Base-by-base conservation (phyloP, 2,797 vertebrate genomes). In the Neosilurus mollespiculum region DNA sequence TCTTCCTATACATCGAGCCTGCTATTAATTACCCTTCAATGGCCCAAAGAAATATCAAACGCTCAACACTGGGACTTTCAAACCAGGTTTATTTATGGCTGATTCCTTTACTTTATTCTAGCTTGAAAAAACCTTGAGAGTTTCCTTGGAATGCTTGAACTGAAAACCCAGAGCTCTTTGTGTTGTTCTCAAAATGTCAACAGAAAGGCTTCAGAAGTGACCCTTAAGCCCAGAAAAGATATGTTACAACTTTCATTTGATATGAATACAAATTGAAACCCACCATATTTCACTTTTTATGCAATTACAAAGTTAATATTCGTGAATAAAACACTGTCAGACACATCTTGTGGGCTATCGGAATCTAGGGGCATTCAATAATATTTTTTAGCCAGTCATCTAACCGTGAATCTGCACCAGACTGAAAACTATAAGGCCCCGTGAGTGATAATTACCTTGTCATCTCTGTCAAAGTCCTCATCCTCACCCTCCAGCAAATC, bases 401-500 rank as follows among this genome's bases (percentile, higher is more conserved):
- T 81, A 58, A 71, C 56, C 9, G 26, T 34, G 71, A 58, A 84
- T 76, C 54, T 26, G 80, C 59, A 54, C 34, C 34, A 81, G 58
- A 79, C 77, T 24, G 14, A n/a, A 75, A 83, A 81, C 83, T 70
- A 24, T 24, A 56, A 53, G 64, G 67, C 59, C 79, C 56, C 30
- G 71, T 61, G 59, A 56, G 94, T 93, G 93, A 93, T 97, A 96
- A 98, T 98, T 98, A 99, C 98, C 98, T 98, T 99, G 96, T 99
- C 98, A 96, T 98, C 97, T 96, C 96, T 98, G 94, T 98, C 98
- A 94, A 96, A 97, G 89, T 98, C 98, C 93, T 99, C 97, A 85
- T 99, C 98, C 92, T 99, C 97, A 81, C 97, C 97, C 94, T 97
- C 96, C 92, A 99, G 91, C 92, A 99, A 95, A 95, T 98, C 98